Conservation (phyloP, 2,888 invertebrate species). For the Gymnocheta viridis region DNA sequence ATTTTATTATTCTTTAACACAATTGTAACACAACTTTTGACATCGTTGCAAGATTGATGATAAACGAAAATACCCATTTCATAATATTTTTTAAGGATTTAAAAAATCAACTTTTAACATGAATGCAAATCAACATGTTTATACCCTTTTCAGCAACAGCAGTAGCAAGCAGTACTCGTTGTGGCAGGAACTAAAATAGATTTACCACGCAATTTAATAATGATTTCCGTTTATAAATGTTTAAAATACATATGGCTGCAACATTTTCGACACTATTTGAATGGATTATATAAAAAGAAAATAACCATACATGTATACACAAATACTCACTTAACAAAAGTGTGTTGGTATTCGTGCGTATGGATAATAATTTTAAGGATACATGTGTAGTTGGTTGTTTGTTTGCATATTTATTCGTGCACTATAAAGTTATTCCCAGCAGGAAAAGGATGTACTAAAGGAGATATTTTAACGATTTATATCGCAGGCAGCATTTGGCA, state of each 20-base stretch:
- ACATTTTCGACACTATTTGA: conserved; percentile 55
- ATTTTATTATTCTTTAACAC: not conserved
- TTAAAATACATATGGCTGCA: conserved; percentile 59
- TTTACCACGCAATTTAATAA: conserved; percentile 70
- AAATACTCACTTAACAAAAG: conserved; percentile 24
- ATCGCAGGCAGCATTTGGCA: not conserved
- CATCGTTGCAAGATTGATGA: conserved; percentile 14
- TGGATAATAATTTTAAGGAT: not conserved
- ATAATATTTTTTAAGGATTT: not conserved
- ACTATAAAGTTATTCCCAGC: conserved; percentile 31
- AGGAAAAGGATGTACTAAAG: not conserved
- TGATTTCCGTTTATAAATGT: conserved; percentile 67
- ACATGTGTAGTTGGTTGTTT: not conserved
- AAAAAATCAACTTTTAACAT: conserved; percentile 36
- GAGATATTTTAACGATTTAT: not conserved
- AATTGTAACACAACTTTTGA: not conserved
- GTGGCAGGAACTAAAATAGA: conserved; percentile 64
- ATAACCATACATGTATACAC: not conserved
- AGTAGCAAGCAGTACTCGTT: conserved; percentile 32
- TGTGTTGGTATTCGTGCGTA: not conserved
- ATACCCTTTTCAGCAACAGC: conserved; percentile 51
- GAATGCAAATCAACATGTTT: conserved; percentile 53
- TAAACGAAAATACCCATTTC: conserved; percentile 18
- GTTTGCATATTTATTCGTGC: not conserved
- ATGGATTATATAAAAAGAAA: conserved; percentile 43